A percentile compares a stretch with the other conserved stretches of the same genome.
phyloP scores from a whole-genome alignment of 2,888 invertebrate genomes.

The Folsomia manolachei region DNA sequence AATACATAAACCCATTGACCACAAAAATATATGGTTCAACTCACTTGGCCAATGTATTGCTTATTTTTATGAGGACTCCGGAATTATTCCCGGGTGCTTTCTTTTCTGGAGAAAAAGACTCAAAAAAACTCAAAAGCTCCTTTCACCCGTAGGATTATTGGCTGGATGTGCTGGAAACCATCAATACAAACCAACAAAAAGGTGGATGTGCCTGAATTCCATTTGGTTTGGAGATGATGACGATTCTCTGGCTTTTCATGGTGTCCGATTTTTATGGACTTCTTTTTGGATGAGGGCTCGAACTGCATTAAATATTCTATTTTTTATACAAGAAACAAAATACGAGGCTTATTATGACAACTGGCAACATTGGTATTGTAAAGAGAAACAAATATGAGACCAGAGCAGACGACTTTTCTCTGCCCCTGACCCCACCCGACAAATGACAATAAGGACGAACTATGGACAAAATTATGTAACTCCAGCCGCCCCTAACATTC shows the following conservation, averaged over 20 bases:
- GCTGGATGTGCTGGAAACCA: background rate
- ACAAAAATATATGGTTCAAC: conserved; percentile 42
- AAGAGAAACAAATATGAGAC: no score
- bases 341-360: no score
- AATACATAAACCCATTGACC: conserved; percentile 51
- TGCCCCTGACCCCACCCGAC: no score
- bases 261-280: background rate
- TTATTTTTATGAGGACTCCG: conserved; percentile 45
- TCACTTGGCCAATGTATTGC: conserved; percentile 29
- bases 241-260: background rate
- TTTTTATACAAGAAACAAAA: background rate
- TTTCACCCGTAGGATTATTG: conserved; percentile 7
- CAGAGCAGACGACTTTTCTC: no score
- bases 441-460: no score
- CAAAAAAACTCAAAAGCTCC: conserved; percentile 5
- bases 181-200: background rate
- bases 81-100: conserved; percentile 50
- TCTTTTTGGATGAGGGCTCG: background rate
- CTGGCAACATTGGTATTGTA: no score
- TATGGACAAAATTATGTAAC: no score
- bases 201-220: background rate
- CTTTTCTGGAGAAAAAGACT: conserved; percentile 18
- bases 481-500: no score
- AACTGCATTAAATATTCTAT: background rate
- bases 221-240: background rate